These are phyloP conservation scores for Eledone cirrhosa DNA, from an alignment of 2,888 invertebrate species.

Conservation along the genomic window DNA sequence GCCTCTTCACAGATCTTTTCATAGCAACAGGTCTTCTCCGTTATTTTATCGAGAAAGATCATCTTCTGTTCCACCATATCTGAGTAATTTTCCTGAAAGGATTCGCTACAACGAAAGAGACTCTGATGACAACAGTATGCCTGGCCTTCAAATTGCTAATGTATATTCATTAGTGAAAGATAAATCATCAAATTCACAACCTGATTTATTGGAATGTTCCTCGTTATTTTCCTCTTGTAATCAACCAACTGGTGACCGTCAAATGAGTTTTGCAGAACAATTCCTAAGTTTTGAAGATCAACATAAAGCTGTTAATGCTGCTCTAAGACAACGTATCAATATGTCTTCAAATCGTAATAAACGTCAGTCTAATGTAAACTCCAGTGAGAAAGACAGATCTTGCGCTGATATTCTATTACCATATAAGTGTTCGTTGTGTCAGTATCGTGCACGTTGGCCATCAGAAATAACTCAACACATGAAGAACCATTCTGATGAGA, in stretches of 20 bases:
- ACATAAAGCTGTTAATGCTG: conserved; percentile 41
- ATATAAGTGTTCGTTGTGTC: conserved; percentile 64
- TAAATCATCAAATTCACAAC: not conserved
- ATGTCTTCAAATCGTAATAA: conserved; percentile 17
- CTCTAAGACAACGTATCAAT: conserved; percentile 36
- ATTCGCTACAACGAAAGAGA: conserved; percentile 27
- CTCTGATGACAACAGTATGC: conserved; percentile 30
- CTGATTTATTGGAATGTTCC: conserved; percentile 12
- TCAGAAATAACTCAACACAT: conserved; percentile 67
- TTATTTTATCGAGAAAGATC: conserved; percentile 30
- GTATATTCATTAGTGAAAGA: conserved; percentile 5
- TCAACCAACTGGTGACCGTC: not conserved
- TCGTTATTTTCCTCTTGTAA: not conserved
- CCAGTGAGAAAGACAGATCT: conserved; percentile 35
- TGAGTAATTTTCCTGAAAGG: not conserved
- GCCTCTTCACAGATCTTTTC: not conserved
- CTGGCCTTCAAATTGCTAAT: conserved; percentile 30
- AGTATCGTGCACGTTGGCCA: conserved; percentile 66
- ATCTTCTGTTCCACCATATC: conserved; percentile 36
- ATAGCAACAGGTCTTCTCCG: conserved; percentile 9
- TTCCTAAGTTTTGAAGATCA: conserved; percentile 23
- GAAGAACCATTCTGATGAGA: conserved; percentile 67
- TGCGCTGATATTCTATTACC: conserved; percentile 53
- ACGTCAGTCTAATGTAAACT: conserved; percentile 12
- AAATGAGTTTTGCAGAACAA: too few relatives aligned